Conservation (phyloP, 2,888 invertebrate genomes). For the Calephelis perditalis region DNA sequence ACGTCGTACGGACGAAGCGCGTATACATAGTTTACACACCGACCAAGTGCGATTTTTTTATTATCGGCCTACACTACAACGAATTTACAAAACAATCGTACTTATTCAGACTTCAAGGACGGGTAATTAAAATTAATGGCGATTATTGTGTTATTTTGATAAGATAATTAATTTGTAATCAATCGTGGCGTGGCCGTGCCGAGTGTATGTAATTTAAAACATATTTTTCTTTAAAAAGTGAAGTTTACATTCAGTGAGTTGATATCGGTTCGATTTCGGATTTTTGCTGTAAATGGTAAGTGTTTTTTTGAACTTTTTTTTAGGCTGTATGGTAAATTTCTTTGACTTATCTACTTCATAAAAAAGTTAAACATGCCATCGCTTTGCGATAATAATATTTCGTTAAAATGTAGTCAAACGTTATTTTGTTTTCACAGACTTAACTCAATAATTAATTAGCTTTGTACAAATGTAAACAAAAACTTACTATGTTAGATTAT, state of each 20-base stretch:
- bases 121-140: slow-evolving; percentile 41
- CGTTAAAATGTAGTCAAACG: too few species aligned
- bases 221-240: slow-evolving; percentile 28
- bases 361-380: background rate
- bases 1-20: slow-evolving; percentile 36
- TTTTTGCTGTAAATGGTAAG: slow-evolving; percentile 61
- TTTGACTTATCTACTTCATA: background rate
- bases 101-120: slow-evolving; percentile 36
- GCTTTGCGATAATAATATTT: background rate
- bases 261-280: slow-evolving; percentile 41
- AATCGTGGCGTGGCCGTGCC: slow-evolving; percentile 53
- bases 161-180: slow-evolving; percentile 51
- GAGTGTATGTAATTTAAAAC: slow-evolving; percentile 51
- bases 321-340: background rate
- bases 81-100: slow-evolving; percentile 26
- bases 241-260: slow-evolving; percentile 27
- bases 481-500: too few species aligned
- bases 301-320: slow-evolving; percentile 23
- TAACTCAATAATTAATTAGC: too few species aligned
- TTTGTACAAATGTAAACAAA: too few species aligned
- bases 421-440: too few species aligned
- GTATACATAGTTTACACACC: slow-evolving; percentile 28
- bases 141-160: slow-evolving; percentile 47
- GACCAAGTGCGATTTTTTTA: slow-evolving; percentile 28
- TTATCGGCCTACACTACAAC: slow-evolving; percentile 34